Conservation (phyloP, 1,140 invertebrate species). For the Orius laevigatus region DNA sequence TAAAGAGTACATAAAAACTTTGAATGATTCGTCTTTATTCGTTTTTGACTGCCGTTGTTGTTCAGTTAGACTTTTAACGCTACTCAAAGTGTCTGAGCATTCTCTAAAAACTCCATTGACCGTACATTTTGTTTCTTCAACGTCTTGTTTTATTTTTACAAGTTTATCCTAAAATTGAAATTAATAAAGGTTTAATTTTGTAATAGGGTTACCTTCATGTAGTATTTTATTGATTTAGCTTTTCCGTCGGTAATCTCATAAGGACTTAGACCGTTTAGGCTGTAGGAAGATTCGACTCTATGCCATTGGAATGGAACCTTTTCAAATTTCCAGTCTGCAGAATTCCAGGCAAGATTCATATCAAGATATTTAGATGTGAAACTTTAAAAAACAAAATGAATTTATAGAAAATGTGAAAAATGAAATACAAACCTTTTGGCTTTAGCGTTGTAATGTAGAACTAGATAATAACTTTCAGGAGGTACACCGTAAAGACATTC, state of each 20-base stretch:
- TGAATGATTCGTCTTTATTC: constrained; percentile 27
- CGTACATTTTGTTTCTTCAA: constrained; percentile 46
- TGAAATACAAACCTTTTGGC: no score
- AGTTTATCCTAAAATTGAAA: no score
- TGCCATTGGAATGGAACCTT: constrained; percentile 45
- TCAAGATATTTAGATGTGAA: no score
- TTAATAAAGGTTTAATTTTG: no score
- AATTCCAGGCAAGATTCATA: no score
- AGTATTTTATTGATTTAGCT: constrained; percentile 28
- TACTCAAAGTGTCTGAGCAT: constrained; percentile 36
- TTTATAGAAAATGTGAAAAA: no score
- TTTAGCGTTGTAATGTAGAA: no score
- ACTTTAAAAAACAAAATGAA: no score
- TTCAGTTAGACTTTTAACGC: constrained; percentile 37
- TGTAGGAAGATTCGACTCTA: constrained; percentile 46
- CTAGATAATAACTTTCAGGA: no score
- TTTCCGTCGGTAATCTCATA: constrained; percentile 32
- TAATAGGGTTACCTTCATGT: no score
- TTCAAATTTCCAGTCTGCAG: constrained; percentile 46
- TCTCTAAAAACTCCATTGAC: constrained; percentile 26
- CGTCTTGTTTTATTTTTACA: constrained; percentile 15
- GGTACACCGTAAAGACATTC: no score
- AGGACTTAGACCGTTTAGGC: constrained; percentile 47
- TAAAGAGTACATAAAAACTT: constrained; percentile 40
- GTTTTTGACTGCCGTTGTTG: constrained; percentile 36